Conservation (phyloP, 2,888 invertebrate species). For the Podotricha telesiphe region DNA sequence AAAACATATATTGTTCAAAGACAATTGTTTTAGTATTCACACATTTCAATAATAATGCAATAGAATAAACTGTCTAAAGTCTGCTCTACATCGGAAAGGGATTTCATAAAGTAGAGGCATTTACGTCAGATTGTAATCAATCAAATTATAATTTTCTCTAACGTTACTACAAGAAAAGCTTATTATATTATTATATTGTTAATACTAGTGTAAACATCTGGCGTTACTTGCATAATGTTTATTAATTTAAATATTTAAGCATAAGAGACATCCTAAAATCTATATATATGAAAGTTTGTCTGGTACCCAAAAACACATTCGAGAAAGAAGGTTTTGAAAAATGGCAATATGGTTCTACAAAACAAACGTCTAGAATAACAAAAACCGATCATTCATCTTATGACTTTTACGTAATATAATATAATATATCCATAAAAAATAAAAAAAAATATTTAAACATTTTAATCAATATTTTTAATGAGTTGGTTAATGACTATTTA, state of each 20-base stretch:
- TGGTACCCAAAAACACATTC: too few species aligned
- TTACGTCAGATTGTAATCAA: constrained; percentile 37
- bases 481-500: not conserved
- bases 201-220: not conserved
- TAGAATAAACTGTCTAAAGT: constrained; percentile 16
- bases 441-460: not conserved
- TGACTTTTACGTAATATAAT: too few species aligned
- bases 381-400: too few species aligned
- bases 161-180: constrained; percentile 21
- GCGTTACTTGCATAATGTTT: not conserved
- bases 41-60: not conserved
- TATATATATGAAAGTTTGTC: too few species aligned
- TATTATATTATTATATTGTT: not conserved
- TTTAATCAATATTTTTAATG: not conserved
- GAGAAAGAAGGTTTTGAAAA: too few species aligned
- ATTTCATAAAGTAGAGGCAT: constrained; percentile 34
- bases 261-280: too few species aligned
- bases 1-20: too few species aligned
- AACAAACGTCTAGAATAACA: too few species aligned
- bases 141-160: constrained; percentile 38
- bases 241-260: not conserved
- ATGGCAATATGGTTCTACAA: too few species aligned
- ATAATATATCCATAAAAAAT: too few species aligned
- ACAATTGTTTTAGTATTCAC: too few species aligned
- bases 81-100: constrained; percentile 25